These are phyloP conservation scores for Spondyliosoma cantharus DNA, from an alignment of 2,797 vertebrate species.

Conservation along the genomic window DNA sequence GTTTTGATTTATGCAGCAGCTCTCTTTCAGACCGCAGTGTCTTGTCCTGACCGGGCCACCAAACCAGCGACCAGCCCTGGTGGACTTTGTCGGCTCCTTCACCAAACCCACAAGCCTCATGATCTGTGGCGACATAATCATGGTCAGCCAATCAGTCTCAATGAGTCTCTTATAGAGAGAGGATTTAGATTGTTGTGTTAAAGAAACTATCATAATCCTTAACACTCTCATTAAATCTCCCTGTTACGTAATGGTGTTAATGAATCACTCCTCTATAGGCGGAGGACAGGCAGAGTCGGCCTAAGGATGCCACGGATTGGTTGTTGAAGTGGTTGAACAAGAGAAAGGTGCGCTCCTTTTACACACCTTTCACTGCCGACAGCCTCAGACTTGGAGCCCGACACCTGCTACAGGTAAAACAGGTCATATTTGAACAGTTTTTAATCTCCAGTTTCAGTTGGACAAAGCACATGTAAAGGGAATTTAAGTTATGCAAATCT, in stretches of 20 bases:
- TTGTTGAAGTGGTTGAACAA: slow-evolving; percentile 81
- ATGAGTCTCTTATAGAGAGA: background rate
- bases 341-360: slow-evolving; percentile 84
- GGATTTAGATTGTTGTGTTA: background rate
- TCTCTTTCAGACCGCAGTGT: slow-evolving; percentile 81
- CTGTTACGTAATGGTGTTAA: background rate
- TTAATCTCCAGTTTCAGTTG: background rate
- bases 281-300: slow-evolving; percentile 48
- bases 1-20: background rate
- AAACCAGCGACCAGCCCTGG: slow-evolving; percentile 81
- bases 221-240: too few relatives aligned
- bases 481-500: background rate
- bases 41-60: slow-evolving; percentile 84
- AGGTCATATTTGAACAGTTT: background rate
- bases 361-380: slow-evolving; percentile 70
- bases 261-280: slow-evolving; percentile 45
- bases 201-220: background rate
- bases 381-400: slow-evolving; percentile 76
- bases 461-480: background rate
- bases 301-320: slow-evolving; percentile 46
- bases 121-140: slow-evolving; percentile 85
- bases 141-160: slow-evolving; percentile 64
- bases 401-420: slow-evolving; percentile 82
- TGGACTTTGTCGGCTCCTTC: slow-evolving; percentile 84
- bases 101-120: slow-evolving; percentile 86